Percentiles rank a stretch among this genome's conserved stretches.
These are phyloP conservation scores for Chlorodrepanis virens DNA, from an alignment of 2,113 vertebrate genomes.

Conservation along the genomic window DNA sequence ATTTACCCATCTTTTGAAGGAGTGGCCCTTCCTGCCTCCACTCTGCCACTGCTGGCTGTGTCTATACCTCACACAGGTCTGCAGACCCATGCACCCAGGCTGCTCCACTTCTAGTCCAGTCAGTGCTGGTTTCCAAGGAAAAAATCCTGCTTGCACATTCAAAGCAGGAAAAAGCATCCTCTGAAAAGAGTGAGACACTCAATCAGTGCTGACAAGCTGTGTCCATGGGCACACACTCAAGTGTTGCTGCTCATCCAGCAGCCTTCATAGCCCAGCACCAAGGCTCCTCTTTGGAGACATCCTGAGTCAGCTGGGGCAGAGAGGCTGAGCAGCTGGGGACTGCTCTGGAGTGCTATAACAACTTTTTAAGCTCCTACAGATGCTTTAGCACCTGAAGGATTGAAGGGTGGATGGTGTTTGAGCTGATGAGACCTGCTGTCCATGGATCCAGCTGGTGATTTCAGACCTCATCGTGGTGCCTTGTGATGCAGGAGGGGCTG, in stretches of 20 bases:
- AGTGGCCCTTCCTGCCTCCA: neutral
- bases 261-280: neutral
- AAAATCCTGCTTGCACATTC: neutral
- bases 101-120: neutral
- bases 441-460: neutral
- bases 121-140: neutral
- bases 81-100: neutral
- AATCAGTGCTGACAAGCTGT: neutral
- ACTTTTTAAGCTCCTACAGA: neutral
- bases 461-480: fast-evolving
- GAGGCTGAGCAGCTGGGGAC: neutral
- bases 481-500: neutral
- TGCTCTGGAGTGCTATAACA: neutral
- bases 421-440: neutral
- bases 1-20: neutral
- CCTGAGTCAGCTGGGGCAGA: neutral
- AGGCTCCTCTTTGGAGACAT: neutral
- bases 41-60: neutral
- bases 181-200: neutral
- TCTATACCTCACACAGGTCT: neutral
- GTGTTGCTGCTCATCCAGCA: neutral
- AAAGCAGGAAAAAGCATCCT: neutral
- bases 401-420: neutral
- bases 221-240: fast-evolving
- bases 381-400: neutral